Base-by-base conservation (phyloP, 1,140 invertebrate species). In the Drosophila pandora region DNA sequence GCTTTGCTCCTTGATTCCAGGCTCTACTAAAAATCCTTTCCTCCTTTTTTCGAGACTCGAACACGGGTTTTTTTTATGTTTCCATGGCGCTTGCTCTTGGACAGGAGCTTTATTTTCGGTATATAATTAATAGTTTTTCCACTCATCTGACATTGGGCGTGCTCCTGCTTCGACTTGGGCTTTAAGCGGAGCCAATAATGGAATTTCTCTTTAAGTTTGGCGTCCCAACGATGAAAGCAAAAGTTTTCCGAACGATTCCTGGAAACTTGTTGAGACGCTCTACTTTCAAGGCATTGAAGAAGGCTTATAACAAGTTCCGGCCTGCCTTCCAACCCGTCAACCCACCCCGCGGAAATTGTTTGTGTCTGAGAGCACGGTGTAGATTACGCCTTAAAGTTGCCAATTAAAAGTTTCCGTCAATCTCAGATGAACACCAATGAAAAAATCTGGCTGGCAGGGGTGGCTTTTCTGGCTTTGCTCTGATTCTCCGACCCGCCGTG, bases 381-480 rank as follows among this genome's bases (percentile, higher is more conserved):
- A 60, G 54, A 81, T 87, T 82, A 88, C 76, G 70, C 83, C 79
- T 87, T 87, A 88, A 87, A 87, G 83, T 80, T 85, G 78, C 65
- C 70, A 87, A 87, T 88, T 87, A 88, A 87, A 87, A 87, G 83
- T 85, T 85, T 84, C 39, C 32, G 37, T 34, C 62, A 68, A 60
- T 61, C 65, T 70, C 63, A 34, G 59, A 64, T 73, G 22, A 9
- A 22, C 21, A 10, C 43, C 17, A 48, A 17, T 49, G 47, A 13
- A 22, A 22, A 21, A 7, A 1, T 23, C 25, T 28, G 23, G 13
- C 10, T 41, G 25, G 32, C 17, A 13, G 48, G 48, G 43, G 22
- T 21, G 22, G 17, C n/a, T 17, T 10, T 13, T 39, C 21, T 7
- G 45, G 13, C 25, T 28, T 45, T 37, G 23, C 50, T 17, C 28